A percentile compares a stretch with the other conserved stretches of the same genome.
Evolutionary conservation across 2,797 vertebrate genomes (phyloP).

Genomic region (Tokudaia tokunoshimensis): DNA sequence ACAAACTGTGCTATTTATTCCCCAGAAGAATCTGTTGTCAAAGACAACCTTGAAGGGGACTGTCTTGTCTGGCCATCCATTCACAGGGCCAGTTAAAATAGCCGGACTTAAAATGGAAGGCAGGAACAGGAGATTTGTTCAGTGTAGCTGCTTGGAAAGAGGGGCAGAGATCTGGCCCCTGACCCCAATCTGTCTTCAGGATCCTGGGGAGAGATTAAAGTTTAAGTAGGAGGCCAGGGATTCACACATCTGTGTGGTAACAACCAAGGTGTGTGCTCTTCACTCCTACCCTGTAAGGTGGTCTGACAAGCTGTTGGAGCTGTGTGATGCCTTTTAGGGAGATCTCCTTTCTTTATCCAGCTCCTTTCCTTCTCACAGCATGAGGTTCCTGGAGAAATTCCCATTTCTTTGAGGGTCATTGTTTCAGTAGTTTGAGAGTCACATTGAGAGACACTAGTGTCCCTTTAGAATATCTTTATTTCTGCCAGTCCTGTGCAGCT

Average conservation of each 20-base stretch:
- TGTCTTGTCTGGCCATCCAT: slow-evolving; percentile 82
- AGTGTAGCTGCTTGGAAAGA: background rate
- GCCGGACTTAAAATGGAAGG: background rate
- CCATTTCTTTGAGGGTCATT: background rate
- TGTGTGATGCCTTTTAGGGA: background rate
- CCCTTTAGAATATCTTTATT: background rate
- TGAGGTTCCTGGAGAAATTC: background rate
- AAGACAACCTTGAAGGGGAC: slow-evolving; percentile 93
- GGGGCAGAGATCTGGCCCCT: background rate
- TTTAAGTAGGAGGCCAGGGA: background rate
- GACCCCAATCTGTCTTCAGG: background rate
- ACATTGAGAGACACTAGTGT: background rate
- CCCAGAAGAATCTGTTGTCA: slow-evolving; percentile 89
- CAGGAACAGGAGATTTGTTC: background rate
- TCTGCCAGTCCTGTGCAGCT: background rate
- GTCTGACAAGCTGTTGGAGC: background rate
- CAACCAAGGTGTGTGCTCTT: background rate
- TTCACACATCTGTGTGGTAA: background rate
- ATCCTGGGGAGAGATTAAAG: background rate
- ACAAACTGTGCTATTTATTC: slow-evolving; percentile 14
- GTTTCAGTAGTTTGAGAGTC: background rate
- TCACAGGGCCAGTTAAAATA: background rate
- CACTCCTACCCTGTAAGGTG: background rate
- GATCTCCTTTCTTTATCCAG: background rate
- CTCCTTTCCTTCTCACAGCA: background rate